Conservation (phyloP, 2,888 invertebrate genomes). For the Elmis aenea region DNA sequence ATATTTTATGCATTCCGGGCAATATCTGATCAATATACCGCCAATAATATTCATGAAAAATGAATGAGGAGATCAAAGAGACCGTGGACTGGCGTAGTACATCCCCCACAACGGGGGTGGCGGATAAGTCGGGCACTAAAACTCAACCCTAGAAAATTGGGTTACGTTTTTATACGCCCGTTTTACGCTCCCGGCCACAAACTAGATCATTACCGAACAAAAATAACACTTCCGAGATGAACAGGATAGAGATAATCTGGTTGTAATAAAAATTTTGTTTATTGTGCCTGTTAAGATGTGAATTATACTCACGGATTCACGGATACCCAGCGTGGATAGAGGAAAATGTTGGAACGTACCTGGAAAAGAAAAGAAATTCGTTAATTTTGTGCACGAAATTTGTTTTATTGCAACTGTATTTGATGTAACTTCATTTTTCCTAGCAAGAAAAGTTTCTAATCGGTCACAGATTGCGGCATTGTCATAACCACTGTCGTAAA, state of each 20-base stretch:
- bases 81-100: constrained; percentile 8
- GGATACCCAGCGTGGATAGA: constrained; percentile 4
- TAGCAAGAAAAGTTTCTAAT: too few relatives aligned
- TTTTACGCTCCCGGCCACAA: constrained; percentile 12
- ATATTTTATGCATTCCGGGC: too few relatives aligned
- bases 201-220: constrained; percentile 14
- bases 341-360: constrained; percentile 8
- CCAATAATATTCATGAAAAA: constrained; percentile 10
- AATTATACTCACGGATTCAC: constrained; percentile 11
- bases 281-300: too few relatives aligned
- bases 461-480: too few relatives aligned
- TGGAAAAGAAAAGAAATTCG: constrained; percentile 11
- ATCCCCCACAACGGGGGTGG: constrained; percentile 11
- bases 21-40: too few relatives aligned
- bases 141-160: constrained; percentile 16
- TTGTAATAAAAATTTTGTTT: too few relatives aligned
- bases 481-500: too few relatives aligned
- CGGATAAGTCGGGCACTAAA: constrained; percentile 14
- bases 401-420: too few relatives aligned
- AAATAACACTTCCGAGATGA: constrained; percentile 7
- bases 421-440: too few relatives aligned
- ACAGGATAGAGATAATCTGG: constrained; percentile 12
- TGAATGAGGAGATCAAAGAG: constrained; percentile 4
- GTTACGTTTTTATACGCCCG: constrained; percentile 14
- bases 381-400: too few relatives aligned